Evolutionary conservation across 2,888 invertebrate genomes (phyloP), one percentile per base, ranked within the genome.

Genomic region (Melieria picta): DNA sequence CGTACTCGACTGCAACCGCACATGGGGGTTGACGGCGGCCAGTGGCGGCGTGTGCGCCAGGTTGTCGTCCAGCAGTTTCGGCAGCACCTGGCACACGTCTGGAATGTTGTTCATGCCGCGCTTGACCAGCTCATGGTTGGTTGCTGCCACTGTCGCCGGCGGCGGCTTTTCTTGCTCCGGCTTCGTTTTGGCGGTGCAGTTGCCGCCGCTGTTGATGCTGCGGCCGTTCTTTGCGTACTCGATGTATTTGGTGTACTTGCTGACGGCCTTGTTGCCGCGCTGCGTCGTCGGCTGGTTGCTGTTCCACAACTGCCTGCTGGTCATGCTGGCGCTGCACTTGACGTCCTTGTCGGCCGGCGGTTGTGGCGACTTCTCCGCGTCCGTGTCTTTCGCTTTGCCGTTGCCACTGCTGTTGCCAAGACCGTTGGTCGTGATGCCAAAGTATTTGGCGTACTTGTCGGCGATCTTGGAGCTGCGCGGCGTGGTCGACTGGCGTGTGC

Each of bases 381-480:
- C 1, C 7, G 46, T 42, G 64, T 42, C 11, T 5, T 16, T 7
- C 13, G 43, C 13, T 4, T 30, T 46, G 63, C 50, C 52, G n/a
- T 9, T 45, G 46, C 7, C 43, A 7, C 43, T 62, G 30, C 7
- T 57, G 16, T 9, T 42, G 43, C 16, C 7, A 60, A 50, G 42
- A 67, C 42, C 3, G 60, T 5, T 74, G 48, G 46, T 50, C n/a
- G 74, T 63, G n/a, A 81, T 47, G 4, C 86, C 86, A 76, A 86
- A 86, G 74, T 83, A 86, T 73, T 85, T 85, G 30, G 83, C 84
- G 70, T 77, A 80, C 50, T 83, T 84, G 5, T 82, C 79, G 66
- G 82, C 80, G 43, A 83, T 70, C 65, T 60, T 72, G 3, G 80
- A 77, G 1, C 75, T 75, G 58, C 77, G 71, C 47, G 75, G 65